Evolutionary conservation across 2,113 vertebrate genomes (phyloP), one percentile per base, ranked within the genome.

Genomic region (Dipodomys spectabilis): DNA sequence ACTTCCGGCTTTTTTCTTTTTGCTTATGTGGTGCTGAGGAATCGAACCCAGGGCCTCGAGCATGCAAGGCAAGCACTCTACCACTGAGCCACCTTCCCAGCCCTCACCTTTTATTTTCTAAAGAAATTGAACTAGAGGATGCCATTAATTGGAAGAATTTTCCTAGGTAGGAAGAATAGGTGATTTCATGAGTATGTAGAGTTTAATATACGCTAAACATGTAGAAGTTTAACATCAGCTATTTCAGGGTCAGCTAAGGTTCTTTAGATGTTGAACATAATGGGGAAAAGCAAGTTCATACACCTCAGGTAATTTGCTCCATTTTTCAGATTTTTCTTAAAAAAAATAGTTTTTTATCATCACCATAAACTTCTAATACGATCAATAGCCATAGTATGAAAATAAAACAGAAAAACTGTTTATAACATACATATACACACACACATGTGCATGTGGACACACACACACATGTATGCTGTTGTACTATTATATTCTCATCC

Each of bases 271-370:
- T 16, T 32, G 16, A 57, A 49, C 77, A 5, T 73, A 86, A 44
- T 69, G 25, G 25, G 18, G 44, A 18, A 77, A 53, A 72, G 60
- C 35, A n/a, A 78, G 25, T 84, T 64, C 45, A 19, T 89, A 67
- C 18, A 57, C 15, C 32, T 83, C 60, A 77, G n/a, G 60, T 71
- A 86, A 77, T 60, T 71, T 94, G 81, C 19, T 88, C 39, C 22
- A 39, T 23, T 82, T 94, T 86, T 77, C 20, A 77, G 13, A 64
- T 73, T 86, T 95, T 85, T 72, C 89, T 53, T 82, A 80, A 69
- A 49, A 49, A 11, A 23, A 81, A 16, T 86, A 20, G 45, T 85
- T 80, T 92, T 82, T n/a, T 7, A 57, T 72, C 13, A 72, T 64
- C 9, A 67, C 67, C 27, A 25, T 74, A 35, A 81, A 60, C 8